Percentiles rank a stretch among this genome's conserved stretches.
Conservation (phyloP, 2,888 invertebrate species). For the Leucophenga montana region DNA sequence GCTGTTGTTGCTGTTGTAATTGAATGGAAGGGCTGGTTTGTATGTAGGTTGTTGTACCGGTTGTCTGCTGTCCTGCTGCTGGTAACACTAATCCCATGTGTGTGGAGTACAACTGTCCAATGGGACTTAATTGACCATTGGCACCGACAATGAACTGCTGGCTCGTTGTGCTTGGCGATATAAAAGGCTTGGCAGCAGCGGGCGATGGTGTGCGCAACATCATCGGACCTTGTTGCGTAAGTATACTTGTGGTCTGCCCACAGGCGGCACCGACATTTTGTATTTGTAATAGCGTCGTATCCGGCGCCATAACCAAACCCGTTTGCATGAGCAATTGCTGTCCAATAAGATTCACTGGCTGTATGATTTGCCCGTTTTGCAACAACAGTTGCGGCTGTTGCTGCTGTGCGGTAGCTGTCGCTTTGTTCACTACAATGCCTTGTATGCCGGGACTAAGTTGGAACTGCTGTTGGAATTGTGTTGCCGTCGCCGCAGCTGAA, state of each 20-base stretch:
- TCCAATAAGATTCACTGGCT: slow-evolving; percentile 87
- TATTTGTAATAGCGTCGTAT: slow-evolving; percentile 83
- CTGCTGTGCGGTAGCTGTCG: slow-evolving; percentile 70
- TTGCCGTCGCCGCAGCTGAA: slow-evolving; percentile 72
- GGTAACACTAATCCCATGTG: slow-evolving; percentile 73
- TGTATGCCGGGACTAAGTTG: slow-evolving; percentile 85
- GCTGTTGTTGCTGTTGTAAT: slow-evolving; percentile 76
- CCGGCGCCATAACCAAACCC: slow-evolving; percentile 88
- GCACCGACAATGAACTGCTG: slow-evolving; percentile 84
- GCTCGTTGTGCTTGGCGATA: slow-evolving; percentile 79
- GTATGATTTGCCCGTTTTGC: slow-evolving; percentile 79
- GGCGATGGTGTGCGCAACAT: slow-evolving; percentile 84
- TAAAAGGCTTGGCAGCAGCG: slow-evolving; percentile 81
- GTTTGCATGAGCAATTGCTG: slow-evolving; percentile 90
- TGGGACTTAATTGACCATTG: slow-evolving; percentile 85
- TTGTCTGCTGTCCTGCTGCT: slow-evolving; percentile 59
- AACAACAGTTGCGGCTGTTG: slow-evolving; percentile 74
- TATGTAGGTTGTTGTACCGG: slow-evolving; percentile 82
- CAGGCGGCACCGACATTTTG: slow-evolving; percentile 82
- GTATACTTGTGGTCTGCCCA: slow-evolving; percentile 75
- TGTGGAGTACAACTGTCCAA: slow-evolving; percentile 74
- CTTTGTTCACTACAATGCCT: slow-evolving; percentile 78
- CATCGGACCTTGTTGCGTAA: slow-evolving; percentile 80
- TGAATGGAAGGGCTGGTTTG: slow-evolving; percentile 85
- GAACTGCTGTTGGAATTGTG: slow-evolving; percentile 83